A percentile compares a stretch with the other conserved stretches of the same genome.
These are phyloP conservation scores for Tuberolachnus salignus DNA, from an alignment of 2,888 invertebrate species.

Conservation along the genomic window DNA sequence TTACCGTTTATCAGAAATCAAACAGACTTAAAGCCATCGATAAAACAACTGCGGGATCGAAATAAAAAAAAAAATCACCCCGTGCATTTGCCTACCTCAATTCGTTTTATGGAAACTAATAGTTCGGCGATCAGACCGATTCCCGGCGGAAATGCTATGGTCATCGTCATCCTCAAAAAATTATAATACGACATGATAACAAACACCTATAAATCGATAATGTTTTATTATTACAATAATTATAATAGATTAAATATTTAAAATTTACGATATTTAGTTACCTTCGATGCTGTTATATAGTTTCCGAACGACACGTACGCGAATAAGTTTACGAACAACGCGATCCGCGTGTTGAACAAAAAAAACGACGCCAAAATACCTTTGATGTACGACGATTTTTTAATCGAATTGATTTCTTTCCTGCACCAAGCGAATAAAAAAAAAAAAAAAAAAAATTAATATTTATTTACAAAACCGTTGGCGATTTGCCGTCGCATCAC, in stretches of 20 bases:
- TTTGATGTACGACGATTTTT: constrained; percentile 73
- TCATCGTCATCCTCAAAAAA: constrained; percentile 82
- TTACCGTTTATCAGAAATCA: too few relatives aligned
- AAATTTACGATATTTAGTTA: not conserved
- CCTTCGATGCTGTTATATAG: constrained; percentile 68
- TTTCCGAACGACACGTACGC: constrained; percentile 73
- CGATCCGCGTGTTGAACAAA: constrained; percentile 79
- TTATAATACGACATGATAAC: constrained; percentile 88
- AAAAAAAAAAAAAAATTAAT: too few relatives aligned
- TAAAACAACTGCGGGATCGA: too few relatives aligned
- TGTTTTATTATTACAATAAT: not conserved
- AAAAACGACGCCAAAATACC: constrained; percentile 76
- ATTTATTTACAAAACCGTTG: not conserved
- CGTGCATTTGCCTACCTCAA: constrained; percentile 64
- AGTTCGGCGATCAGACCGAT: constrained; percentile 82
- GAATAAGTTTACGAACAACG: constrained; percentile 77
- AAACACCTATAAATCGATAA: constrained; percentile 66
- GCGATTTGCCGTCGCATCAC: constrained; percentile 65
- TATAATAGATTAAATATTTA: not conserved
- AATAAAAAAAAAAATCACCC: too few relatives aligned
- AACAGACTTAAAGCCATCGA: too few relatives aligned
- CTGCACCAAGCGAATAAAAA: constrained; percentile 64
- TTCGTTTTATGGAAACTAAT: constrained; percentile 74
- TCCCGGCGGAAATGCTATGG: constrained; percentile 84
- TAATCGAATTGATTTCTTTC: constrained; percentile 74